These are phyloP conservation scores for Calidris pugnax DNA, from an alignment of 2,113 vertebrate genomes.

Conservation along the genomic window DNA sequence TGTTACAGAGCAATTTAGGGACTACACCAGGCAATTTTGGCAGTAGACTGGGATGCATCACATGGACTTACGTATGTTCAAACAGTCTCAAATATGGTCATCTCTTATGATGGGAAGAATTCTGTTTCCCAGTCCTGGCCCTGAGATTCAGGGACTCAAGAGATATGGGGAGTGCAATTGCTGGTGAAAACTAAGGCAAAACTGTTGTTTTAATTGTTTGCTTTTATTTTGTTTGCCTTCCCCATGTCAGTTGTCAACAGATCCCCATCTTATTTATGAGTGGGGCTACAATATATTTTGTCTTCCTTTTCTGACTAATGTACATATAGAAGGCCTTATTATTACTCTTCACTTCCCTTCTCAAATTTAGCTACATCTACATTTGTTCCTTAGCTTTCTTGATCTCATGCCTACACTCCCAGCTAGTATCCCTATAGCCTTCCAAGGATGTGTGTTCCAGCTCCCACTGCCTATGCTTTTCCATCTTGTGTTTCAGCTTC, in stretches of 20 bases:
- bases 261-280: not conserved
- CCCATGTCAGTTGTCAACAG: too few species aligned
- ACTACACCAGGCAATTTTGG: not conserved
- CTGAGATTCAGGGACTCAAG: not conserved
- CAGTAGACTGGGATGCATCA: not conserved
- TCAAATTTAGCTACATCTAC: not conserved
- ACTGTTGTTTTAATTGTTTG: not conserved
- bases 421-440: not conserved
- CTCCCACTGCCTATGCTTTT: not conserved
- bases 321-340: not conserved
- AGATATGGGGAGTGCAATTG: not conserved
- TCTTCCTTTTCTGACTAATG: not conserved
- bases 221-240: not conserved
- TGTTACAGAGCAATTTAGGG: accelerated
- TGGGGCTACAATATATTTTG: not conserved
- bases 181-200: not conserved
- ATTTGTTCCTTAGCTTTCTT: not conserved
- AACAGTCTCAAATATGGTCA: not conserved
- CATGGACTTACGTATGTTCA: accelerated
- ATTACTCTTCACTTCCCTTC: not conserved
- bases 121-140: not conserved
- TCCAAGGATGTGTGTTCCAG: not conserved
- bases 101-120: not conserved
- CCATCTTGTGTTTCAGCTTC: not conserved
- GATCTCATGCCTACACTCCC: not conserved